phyloP scores from a whole-genome alignment of 2,797 vertebrate species.

The Netta rufina region DNA sequence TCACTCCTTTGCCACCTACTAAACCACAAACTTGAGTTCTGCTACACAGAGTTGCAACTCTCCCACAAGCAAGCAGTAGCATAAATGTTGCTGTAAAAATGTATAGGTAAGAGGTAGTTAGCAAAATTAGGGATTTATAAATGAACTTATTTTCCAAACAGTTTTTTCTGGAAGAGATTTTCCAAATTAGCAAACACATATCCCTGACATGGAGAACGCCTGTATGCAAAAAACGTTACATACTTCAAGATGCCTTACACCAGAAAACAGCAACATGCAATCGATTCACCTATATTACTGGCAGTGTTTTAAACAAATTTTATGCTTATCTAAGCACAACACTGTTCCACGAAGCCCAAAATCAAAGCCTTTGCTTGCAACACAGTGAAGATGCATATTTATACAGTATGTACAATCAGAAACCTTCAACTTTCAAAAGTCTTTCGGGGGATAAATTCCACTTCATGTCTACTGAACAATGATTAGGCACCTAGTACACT shows the following conservation, averaged over 20 bases:
- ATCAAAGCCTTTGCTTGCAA: neutral
- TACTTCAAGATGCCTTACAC: neutral
- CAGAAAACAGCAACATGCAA: neutral
- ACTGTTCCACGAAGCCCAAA: neutral
- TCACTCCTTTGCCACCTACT: neutral
- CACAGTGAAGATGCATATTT: neutral
- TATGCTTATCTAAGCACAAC: neutral
- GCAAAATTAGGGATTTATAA: neutral
- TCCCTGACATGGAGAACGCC: neutral
- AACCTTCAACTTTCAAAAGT: neutral
- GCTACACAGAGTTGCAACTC: neutral
- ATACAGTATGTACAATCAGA: neutral
- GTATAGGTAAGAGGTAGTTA: neutral
- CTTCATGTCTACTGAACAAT: neutral
- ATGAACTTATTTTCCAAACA: neutral
- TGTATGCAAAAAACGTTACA: neutral
- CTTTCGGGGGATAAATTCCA: neutral
- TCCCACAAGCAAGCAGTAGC: accelerated
- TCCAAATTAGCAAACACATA: neutral
- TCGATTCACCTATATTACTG: neutral
- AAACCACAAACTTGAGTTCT: neutral
- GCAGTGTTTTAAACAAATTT: neutral
- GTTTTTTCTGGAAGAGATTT: neutral
- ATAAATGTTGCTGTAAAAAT: neutral
- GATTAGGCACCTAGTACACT: too few species aligned